A percentile compares a stretch with the other conserved stretches of the same genome.
Conservation (phyloP, 2,888 invertebrate species). For the Vesta saturnalis region DNA sequence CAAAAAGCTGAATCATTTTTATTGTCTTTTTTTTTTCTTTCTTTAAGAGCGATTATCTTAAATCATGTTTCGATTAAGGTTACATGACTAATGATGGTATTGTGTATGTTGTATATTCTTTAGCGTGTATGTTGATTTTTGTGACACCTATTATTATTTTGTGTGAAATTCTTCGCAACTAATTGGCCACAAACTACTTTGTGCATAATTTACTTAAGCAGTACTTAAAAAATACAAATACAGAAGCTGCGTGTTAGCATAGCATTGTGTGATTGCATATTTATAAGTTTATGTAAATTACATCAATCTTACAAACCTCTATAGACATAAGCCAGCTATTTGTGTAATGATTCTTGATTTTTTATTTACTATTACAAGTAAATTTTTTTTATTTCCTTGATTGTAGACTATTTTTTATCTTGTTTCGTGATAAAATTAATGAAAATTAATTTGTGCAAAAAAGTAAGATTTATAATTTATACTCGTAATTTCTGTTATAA, state of each 20-base stretch:
- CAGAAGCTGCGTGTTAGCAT: constrained; percentile 1
- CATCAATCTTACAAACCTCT: not conserved
- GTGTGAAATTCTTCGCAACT: not conserved
- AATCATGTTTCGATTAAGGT: too few relatives aligned
- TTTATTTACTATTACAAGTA: too few relatives aligned
- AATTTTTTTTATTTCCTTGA: too few relatives aligned
- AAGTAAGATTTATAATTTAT: too few relatives aligned
- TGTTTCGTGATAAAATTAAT: too few relatives aligned
- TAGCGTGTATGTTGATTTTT: not conserved
- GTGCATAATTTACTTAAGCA: not conserved
- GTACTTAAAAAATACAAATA: not conserved
- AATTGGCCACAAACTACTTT: not conserved
- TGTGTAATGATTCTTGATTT: too few relatives aligned
- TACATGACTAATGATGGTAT: not conserved
- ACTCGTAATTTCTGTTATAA: too few relatives aligned
- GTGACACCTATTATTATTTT: not conserved
- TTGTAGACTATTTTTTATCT: too few relatives aligned
- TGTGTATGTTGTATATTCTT: not conserved
- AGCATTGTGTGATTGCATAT: not conserved
- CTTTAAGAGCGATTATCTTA: too few relatives aligned
- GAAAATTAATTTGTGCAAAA: too few relatives aligned
- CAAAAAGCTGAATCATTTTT: not conserved
- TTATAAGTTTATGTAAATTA: not conserved
- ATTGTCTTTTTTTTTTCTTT: not conserved
- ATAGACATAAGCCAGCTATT: too few relatives aligned